Conservation (phyloP, 92 coral and sea anemone genomes). For the Palythoa grandiflora region DNA sequence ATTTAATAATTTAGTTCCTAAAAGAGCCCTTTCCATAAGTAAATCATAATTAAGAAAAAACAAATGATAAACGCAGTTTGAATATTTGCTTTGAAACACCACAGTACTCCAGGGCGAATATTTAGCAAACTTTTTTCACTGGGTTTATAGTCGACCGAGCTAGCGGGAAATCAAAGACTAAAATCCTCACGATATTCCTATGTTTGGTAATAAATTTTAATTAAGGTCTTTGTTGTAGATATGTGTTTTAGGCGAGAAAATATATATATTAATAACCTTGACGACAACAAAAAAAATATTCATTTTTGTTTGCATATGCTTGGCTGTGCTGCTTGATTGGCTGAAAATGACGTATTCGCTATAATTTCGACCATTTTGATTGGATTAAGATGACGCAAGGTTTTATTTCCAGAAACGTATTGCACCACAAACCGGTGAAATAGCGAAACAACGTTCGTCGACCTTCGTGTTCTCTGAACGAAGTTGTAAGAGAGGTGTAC, state of each 20-base stretch:
- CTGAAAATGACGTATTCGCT: slow-evolving; percentile 62
- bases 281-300: not conserved
- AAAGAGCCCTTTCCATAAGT: not conserved
- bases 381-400: slow-evolving; percentile 41
- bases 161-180: too few species aligned
- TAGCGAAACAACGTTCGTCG: slow-evolving; percentile 54
- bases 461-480: slow-evolving; percentile 3
- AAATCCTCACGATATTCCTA: not conserved
- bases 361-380: slow-evolving; percentile 48
- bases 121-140: not conserved
- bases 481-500: not conserved
- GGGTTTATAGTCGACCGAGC: too few species aligned
- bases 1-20: not conserved
- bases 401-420: slow-evolving; percentile 39
- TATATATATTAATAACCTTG: not conserved
- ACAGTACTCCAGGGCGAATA: not conserved
- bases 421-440: slow-evolving; percentile 90
- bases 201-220: not conserved
- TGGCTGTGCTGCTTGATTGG: slow-evolving; percentile 69
- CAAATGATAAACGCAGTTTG: too few species aligned
- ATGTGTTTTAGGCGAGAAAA: not conserved
- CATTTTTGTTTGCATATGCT: not conserved
- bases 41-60: too few species aligned
- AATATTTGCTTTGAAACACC: not conserved
- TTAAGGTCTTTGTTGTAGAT: not conserved